These are phyloP conservation scores for Cisticola juncidis DNA, from an alignment of 2,113 vertebrate genomes.

Conservation along the genomic window DNA sequence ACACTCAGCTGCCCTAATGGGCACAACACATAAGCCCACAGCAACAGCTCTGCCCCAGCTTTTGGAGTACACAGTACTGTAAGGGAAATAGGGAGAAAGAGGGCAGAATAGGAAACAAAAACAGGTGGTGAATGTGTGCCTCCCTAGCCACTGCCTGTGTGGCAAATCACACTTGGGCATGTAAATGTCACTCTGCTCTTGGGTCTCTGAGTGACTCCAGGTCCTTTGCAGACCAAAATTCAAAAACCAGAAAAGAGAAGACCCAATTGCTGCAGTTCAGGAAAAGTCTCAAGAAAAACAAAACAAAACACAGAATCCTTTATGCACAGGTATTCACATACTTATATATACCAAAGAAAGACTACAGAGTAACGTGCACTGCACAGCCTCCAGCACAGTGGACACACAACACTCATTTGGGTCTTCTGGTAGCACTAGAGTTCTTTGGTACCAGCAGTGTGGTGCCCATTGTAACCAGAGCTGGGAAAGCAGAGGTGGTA, in stretches of 20 bases:
- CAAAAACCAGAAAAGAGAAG: neutral
- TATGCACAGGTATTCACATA: neutral
- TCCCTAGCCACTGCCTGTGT: neutral
- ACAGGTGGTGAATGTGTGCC: neutral
- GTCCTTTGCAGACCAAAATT: neutral
- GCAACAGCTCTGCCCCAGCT: neutral
- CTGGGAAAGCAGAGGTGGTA: neutral
- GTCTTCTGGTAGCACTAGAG: neutral
- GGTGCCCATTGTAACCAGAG: neutral
- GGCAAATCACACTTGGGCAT: neutral
- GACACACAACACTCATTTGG: neutral
- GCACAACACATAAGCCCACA: neutral
- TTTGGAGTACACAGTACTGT: neutral
- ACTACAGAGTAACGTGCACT: rapidly evolving
- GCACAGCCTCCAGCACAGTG: neutral
- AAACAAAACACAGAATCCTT: neutral
- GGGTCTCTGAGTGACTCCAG: neutral
- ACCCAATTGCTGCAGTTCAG: neutral
- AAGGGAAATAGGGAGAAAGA: neutral
- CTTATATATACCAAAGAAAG: neutral
- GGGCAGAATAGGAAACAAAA: neutral
- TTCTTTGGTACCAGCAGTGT: neutral
- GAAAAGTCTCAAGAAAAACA: neutral
- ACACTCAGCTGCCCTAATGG: rapidly evolving
- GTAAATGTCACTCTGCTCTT: neutral